Percentiles rank a stretch among this genome's conserved stretches.
These are phyloP conservation scores for Lepeophtheirus salmonis DNA, from an alignment of 1,140 invertebrate genomes.

Conservation along the genomic window DNA sequence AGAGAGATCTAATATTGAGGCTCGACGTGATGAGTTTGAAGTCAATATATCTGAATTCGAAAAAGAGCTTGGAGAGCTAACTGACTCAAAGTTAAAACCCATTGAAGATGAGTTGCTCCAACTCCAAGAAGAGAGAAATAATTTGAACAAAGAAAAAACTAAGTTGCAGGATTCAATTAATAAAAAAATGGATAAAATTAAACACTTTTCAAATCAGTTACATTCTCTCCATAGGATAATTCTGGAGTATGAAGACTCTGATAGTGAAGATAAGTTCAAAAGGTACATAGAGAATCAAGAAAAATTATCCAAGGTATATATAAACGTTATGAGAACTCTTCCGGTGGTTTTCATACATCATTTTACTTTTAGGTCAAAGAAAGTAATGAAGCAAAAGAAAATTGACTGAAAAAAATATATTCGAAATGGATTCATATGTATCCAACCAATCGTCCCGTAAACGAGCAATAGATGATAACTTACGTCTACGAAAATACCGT, in stretches of 20 bases:
- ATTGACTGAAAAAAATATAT: neutral
- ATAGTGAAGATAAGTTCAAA: neutral
- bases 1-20: constrained; percentile 8
- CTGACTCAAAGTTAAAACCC: neutral
- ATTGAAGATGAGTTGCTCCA: neutral
- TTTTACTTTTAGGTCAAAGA: neutral
- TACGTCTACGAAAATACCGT: constrained; percentile 6
- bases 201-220: neutral
- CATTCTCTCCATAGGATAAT: neutral
- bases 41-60: neutral
- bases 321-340: too few species aligned
- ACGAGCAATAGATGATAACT: constrained; percentile 10
- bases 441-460: constrained; percentile 6
- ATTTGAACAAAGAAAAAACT: neutral
- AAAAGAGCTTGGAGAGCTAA: neutral
- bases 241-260: constrained; percentile 3
- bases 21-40: neutral
- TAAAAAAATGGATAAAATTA: neutral
- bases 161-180: neutral
- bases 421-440: neutral
- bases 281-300: neutral
- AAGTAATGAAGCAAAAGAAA: neutral
- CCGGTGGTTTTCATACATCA: too few species aligned
- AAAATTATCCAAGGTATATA: neutral
- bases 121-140: neutral